Evolutionary conservation across 2,888 invertebrate species (phyloP), one percentile per base, ranked within the genome.

Genomic region (Saturnia pavonia): DNA sequence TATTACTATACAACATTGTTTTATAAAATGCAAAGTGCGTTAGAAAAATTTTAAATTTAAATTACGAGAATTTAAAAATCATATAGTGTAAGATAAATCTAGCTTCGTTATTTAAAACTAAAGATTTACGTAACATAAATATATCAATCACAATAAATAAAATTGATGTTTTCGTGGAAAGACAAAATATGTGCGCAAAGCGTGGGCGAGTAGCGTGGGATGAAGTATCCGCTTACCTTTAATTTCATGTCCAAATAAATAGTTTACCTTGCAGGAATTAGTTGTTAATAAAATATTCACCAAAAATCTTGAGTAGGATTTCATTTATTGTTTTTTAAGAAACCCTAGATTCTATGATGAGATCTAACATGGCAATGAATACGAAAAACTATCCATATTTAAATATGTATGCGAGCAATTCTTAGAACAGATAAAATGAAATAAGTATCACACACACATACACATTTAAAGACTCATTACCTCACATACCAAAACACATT

Each of bases 181-280:
- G 25, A 60, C 27, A 25, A 60, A 34, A 34, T 63, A 66, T 57
- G 7, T 69, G 57, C 34, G 69, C 40, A 57, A 63, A 34, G 40
- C 27, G 63, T 63, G 63, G 63, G 34, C 16, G 40, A 63, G 8
- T 16, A 63, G 63, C 19, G 63, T 63, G 19, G 63, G 63, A 63
- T 40, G 63, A 34, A 34, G 63, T 40, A 19, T 63, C 19, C 40
- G 25, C 57, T 57, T 57, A 57, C 57, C 22, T 57, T 57, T 57
- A 25, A 57, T 22, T 57, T 57, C 12, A 25, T 57, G 57, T 57
- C 14, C 25, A 25, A 57, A 57, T 25, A 57, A 22, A 57, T 57
- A 57, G 57, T 22, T 51, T n/a, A n/a, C 4, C 8, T 25, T 9
- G 11, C 0, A 22, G 8, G 25, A 57, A 25, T 57, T 57, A 0